Evolutionary conservation across 2,888 invertebrate species (phyloP), one percentile per base, ranked within the genome.

Genomic region (Lathronympha strigana): DNA sequence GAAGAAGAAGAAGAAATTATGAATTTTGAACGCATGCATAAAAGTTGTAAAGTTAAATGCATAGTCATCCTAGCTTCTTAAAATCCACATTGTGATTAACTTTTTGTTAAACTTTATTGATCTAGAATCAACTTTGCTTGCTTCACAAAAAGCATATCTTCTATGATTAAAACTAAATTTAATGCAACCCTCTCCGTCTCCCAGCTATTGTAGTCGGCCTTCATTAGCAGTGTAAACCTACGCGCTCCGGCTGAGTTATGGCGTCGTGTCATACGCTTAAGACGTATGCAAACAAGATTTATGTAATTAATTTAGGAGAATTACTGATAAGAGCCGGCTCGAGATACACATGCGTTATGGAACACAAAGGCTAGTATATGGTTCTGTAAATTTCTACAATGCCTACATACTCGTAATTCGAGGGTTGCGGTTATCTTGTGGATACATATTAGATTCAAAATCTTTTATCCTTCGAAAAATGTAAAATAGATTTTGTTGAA

Each of bases 201-300:
- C 71, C 55, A 33, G 60, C 66, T 74, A 80, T 78, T 81, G 82
- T 84, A 85, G 84, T 82, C 82, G 77, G 80, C 87, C 82, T 88
- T 88, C 90, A 88, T 90, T 90, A 90, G 84, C 83, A 84, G 84
- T 85, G 85, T 87, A 88, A 88, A 87, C 87, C 80, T 79, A 81
- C 78, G 68, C 63, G 77, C 81, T 82, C 80, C 76, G 82, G 83
- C 85, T 90, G 88, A 92, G 82, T 91, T 90, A 91, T 90, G 83
- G 90, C 84, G 79, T 76, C 84, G 81, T 85, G 88, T 90, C 89
- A 90, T 88, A 87, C 88, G 90, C 88, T 90, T 90, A 89, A 91
- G 91, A 90, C 88, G 89, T 87, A 86, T 87, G 87, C 87, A 91
- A 90, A 91, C 90, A 90, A 90, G 91, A 91, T 92, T 91, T 92